A percentile compares a stretch with the other conserved stretches of the same genome.
Evolutionary conservation across 2,888 invertebrate species (phyloP).

Genomic region (Ormia ochracea): DNA sequence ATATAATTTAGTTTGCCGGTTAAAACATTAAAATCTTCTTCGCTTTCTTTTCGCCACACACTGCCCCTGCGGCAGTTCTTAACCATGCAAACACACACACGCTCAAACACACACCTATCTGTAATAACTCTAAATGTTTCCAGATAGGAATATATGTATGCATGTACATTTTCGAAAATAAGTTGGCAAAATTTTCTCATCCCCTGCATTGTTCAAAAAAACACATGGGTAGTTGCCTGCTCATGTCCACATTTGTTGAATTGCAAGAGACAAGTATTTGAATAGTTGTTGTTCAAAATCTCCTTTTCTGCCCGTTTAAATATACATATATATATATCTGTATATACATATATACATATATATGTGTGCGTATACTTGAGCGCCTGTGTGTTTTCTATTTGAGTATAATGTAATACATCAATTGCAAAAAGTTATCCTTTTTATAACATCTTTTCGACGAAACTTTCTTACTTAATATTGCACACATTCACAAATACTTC

Average conservation of each 20-base stretch:
- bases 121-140: not conserved
- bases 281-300: conserved; percentile 20
- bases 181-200: conserved; percentile 12
- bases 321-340: not conserved
- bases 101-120: not conserved
- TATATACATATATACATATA: not conserved
- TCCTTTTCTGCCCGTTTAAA: conserved; percentile 18
- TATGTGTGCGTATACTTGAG: not conserved
- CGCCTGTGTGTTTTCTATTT: conserved; percentile 10
- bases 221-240: conserved; percentile 33
- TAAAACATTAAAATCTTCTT: conserved; percentile 67
- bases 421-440: conserved; percentile 75
- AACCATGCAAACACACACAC: conserved; percentile 29
- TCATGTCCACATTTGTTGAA: conserved; percentile 33
- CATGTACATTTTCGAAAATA: not conserved
- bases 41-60: not conserved
- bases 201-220: conserved; percentile 24
- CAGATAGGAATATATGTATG: not conserved
- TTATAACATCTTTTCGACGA: conserved; percentile 53
- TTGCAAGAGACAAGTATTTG: conserved; percentile 12
- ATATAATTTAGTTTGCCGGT: conserved; percentile 67
- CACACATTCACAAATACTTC: conserved; percentile 13
- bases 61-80: conserved; percentile 35
- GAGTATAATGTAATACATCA: conserved; percentile 71
- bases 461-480: conserved; percentile 42